These are phyloP conservation scores for Oreortyx pictus DNA, from an alignment of 2,797 vertebrate genomes.

Conservation along the genomic window DNA sequence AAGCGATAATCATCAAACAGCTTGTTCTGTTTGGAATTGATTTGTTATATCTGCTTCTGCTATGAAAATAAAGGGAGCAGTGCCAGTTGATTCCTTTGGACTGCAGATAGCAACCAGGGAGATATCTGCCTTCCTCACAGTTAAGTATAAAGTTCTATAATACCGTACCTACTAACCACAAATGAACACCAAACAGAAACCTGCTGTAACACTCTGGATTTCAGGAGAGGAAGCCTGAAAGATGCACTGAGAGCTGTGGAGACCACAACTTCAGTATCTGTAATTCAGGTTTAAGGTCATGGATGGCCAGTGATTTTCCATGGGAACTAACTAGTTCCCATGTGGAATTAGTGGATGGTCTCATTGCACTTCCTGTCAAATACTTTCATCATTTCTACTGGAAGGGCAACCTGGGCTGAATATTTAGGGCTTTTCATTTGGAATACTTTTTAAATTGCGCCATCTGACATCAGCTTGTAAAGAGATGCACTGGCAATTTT, in stretches of 20 bases:
- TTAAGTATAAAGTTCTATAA: accelerated
- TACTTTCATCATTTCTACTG: not conserved
- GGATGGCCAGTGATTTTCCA: not conserved
- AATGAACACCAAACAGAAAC: not conserved
- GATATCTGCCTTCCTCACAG: not conserved
- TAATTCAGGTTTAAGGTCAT: not conserved
- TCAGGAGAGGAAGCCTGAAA: not conserved
- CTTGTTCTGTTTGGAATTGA: conserved; percentile 14
- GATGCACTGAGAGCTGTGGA: not conserved
- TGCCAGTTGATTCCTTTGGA: not conserved
- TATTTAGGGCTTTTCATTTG: not conserved
- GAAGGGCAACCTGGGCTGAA: not conserved
- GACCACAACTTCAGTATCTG: accelerated
- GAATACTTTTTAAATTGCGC: not conserved
- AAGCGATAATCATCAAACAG: conserved; percentile 37
- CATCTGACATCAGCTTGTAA: not conserved
- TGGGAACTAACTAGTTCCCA: not conserved
- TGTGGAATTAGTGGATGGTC: not conserved
- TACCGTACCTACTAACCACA: accelerated
- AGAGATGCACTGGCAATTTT: not conserved
- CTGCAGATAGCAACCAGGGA: not conserved
- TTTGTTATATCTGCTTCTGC: not conserved
- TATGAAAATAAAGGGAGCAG: not conserved
- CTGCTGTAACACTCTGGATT: not conserved
- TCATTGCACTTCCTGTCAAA: not conserved